These are phyloP conservation scores for Sturmia bella DNA, from an alignment of 2,888 invertebrate genomes.

Conservation along the genomic window DNA sequence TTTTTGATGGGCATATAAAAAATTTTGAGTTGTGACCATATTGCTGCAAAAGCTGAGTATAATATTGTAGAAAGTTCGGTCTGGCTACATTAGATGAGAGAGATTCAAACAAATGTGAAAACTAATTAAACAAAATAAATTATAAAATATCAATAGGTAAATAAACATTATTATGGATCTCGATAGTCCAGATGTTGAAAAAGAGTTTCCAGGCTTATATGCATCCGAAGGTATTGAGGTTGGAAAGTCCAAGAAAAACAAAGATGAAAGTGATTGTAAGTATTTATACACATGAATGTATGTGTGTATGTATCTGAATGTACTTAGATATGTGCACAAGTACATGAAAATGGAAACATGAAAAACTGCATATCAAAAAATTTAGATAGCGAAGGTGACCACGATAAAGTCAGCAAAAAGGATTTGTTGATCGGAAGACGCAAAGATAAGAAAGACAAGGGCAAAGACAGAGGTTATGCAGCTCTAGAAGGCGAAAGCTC, in stretches of 20 bases:
- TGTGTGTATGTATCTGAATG: too few relatives aligned
- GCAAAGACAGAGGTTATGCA: slow-evolving; percentile 93
- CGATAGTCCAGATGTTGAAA: slow-evolving; percentile 92
- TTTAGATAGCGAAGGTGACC: slow-evolving; percentile 90
- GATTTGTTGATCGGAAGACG: slow-evolving; percentile 89
- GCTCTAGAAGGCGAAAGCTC: slow-evolving; percentile 94
- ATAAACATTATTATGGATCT: slow-evolving; percentile 77
- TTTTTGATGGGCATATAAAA: too few relatives aligned
- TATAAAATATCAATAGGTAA: not conserved
- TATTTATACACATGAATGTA: slow-evolving; percentile 5
- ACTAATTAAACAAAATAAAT: not conserved
- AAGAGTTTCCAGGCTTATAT: slow-evolving; percentile 94
- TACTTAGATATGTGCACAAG: not conserved
- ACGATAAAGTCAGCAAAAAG: slow-evolving; percentile 90
- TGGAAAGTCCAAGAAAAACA: slow-evolving; percentile 80
- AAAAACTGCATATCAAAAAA: not conserved
- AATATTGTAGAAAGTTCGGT: too few relatives aligned
- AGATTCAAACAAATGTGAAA: not conserved
- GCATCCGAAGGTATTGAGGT: slow-evolving; percentile 86
- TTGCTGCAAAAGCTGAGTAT: too few relatives aligned
- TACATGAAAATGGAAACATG: not conserved
- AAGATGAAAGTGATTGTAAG: slow-evolving; percentile 93
- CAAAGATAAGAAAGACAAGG: slow-evolving; percentile 92
- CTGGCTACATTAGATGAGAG: not conserved
- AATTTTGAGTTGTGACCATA: too few relatives aligned